Evolutionary conservation across 2,113 vertebrate species (phyloP), one percentile per base, ranked within the genome.

Genomic region (Blennius ocellaris): DNA sequence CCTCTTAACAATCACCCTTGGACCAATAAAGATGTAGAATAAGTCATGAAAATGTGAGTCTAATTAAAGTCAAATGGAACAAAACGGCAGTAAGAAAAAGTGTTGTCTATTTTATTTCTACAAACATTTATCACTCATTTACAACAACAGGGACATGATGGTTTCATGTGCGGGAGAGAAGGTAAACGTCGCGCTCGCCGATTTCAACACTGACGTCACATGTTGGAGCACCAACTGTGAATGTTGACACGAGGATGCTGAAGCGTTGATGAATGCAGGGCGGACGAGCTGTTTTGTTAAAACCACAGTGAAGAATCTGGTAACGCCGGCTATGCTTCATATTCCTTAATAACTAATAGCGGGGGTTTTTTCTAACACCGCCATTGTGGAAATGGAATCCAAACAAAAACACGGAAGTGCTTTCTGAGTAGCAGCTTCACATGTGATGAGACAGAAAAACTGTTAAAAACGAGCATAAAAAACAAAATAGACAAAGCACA

Each of bases 391-490:
- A 66, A 47, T 50, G 38, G 30, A 60, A 61, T 61, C 37, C 21
- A 57, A 60, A 62, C 62, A n/a, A 55, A 37, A 73, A 68, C 48
- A 77, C 61, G 53, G 11, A 63, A 78, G 54, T 87, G 86, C 87
- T 90, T 89, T 91, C 85, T 87, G 69, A 86, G 78, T 61, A 86
- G 75, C 83, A 86, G 83, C 82, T 74, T 84, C 49, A 71, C 70
- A 87, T 30, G 16, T 76, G 66, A 43, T 59, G 52, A 30, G 21
- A 73, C 63, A 47, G 56, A 82, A 70, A 77, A 67, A 69, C 54
- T 8, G 36, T 78, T 78, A 82, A 11, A 88, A 87, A 80, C 77
- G 62, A 77, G 79, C 89, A 87, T 17, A 89, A 92, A 91, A 89
- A 86, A 92, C 36, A 54, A 11, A 3, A 66, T 73, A 66, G 39